phyloP scores from a whole-genome alignment of 1,140 invertebrate species.

The Oryctes rhinoceros region DNA sequence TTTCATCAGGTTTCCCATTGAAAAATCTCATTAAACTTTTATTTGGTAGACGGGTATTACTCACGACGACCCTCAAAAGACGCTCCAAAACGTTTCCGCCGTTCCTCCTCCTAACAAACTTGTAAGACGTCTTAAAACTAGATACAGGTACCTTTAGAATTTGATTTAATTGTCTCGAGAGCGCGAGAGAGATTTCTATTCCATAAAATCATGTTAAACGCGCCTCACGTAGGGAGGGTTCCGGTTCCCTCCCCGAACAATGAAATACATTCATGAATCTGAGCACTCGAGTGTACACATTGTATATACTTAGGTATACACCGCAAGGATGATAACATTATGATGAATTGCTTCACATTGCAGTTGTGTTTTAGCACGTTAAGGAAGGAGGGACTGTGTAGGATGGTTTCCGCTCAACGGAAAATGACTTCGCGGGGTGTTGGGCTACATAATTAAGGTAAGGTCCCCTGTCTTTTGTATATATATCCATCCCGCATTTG shows the following conservation, averaged over 20 bases:
- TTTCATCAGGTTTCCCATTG: background rate
- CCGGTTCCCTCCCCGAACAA: conserved; percentile 13
- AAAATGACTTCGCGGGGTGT: background rate
- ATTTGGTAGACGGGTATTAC: conserved; percentile 7
- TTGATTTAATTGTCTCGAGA: conserved; percentile 26
- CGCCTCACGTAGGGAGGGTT: background rate
- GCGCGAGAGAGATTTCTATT: conserved; percentile 26
- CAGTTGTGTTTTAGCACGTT: conserved; percentile 25
- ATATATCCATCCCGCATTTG: too few relatives aligned
- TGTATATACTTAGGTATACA: conserved; percentile 14
- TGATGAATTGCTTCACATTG: conserved; percentile 31
- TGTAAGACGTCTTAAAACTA: conserved; percentile 27
- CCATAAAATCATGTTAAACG: conserved; percentile 26
- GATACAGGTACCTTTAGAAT: conserved; percentile 27
- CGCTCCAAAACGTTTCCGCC: background rate
- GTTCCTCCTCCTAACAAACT: background rate
- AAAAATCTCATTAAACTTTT: conserved; percentile 1
- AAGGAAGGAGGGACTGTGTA: background rate
- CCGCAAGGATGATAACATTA: conserved; percentile 23
- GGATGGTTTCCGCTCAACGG: conserved; percentile 12
- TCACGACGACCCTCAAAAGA: background rate
- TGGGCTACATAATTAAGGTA: background rate
- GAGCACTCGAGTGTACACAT: conserved; percentile 36
- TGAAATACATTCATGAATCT: conserved; percentile 32
- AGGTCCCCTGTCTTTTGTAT: too few relatives aligned